Percentiles rank a stretch among this genome's conserved stretches.
Evolutionary conservation across 64 coral and sea anemone species (phyloP).

Genomic region (Stichodactyla mertensii): DNA sequence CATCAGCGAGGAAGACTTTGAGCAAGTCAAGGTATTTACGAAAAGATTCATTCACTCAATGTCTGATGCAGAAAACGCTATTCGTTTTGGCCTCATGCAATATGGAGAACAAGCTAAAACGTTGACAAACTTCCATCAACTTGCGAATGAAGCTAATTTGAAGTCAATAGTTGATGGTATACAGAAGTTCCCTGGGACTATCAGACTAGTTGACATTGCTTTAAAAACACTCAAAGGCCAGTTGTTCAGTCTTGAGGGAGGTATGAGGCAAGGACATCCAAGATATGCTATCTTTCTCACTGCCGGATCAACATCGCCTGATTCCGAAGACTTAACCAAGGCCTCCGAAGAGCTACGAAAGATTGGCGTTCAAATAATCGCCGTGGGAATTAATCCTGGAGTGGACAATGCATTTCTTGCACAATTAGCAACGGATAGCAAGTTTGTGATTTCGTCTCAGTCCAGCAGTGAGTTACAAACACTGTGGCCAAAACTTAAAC

Average conservation of each 20-base stretch:
- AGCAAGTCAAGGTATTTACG: constrained; percentile 42
- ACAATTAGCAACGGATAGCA: not conserved
- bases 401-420: not conserved
- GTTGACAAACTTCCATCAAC: constrained; percentile 13
- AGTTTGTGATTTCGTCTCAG: not conserved
- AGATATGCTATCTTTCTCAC: constrained; percentile 7
- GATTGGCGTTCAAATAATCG: constrained; percentile 5
- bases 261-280: constrained; percentile 20
- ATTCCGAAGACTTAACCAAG: not conserved
- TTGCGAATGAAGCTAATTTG: constrained; percentile 32
- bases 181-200: not conserved
- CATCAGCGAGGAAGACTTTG: constrained; percentile 25
- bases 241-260: constrained; percentile 14
- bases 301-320: constrained; percentile 2
- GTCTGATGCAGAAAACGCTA: constrained; percentile 50
- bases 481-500: not conserved
- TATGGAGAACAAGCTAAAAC: constrained; percentile 28
- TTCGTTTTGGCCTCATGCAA: constrained; percentile 48
- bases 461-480: not conserved
- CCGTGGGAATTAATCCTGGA: not conserved
- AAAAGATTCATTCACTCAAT: constrained; percentile 27
- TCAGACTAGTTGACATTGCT: constrained; percentile 23
- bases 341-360: constrained; percentile 3
- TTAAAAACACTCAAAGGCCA: constrained; percentile 21
- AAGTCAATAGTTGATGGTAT: constrained; percentile 27